Base-by-base conservation (phyloP, 2,113 vertebrate species). In the Pollachius pollachius region DNA sequence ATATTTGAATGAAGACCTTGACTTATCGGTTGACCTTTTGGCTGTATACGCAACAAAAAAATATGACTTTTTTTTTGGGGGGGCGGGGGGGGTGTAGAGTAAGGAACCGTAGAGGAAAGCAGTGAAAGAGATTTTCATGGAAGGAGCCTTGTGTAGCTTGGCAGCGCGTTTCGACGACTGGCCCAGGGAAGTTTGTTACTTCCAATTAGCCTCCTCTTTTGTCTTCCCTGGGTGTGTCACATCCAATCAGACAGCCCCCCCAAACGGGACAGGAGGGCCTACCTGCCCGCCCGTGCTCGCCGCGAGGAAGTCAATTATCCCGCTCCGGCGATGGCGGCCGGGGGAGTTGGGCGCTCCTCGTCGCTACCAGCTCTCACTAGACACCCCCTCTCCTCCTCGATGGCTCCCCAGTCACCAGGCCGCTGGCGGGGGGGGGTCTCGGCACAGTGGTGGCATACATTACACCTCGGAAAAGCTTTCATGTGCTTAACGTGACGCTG, bases 131-230 rank as follows among this genome's bases (percentile, higher is more conserved):
- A 41, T 41, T 41, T 41, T 79, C 89, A 88, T 92, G 92, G 84
- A 76, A 89, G 93, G 89, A 90, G 76, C 2, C 76, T 27, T 63
- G 71, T 62, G 77, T 79, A 81, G 69, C 77, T 67, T 77, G 68
- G 77, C 80, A 80, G 81, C 80, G 77, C 81, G 75, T 83, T 78
- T 2, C 77, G 84, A 86, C 75, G 72, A 77, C 91, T 94, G 81
- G 94, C 92, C 93, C 93, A 92, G 93, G 94, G 92, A 95, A 94
- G 93, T 97, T 97, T 96, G 95, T 95, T 98, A 95, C 92, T 93
- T 87, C 93, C 92, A 95, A 97, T 97, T 96, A 97, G 90, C 92
- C 85, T 81, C 90, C 93, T 95, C 96, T 96, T 97, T 96, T 94
- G 95, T 98, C 96, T 97, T 91, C 90, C 90, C 90, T 90, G 92